Evolutionary conservation across 64 coral and sea anemone genomes (phyloP), one percentile per base, ranked within the genome.

Genomic region (Trachythela sp.): DNA sequence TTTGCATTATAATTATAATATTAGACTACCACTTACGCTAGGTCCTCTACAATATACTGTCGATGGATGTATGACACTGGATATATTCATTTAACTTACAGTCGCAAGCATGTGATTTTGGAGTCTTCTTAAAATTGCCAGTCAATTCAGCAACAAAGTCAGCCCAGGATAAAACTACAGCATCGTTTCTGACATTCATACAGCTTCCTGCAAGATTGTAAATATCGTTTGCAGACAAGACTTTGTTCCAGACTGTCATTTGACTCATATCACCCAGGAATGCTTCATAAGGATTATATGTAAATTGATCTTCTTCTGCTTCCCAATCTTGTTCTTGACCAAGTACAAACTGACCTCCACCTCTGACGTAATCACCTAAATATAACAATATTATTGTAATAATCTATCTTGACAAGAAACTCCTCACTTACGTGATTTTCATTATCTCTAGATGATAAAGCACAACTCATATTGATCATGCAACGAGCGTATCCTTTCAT

Each of bases 221-320:
- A 30, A 95, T 87, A 3, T 93, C 91, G 6, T 95, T 84, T 15
- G 86, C 67, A 8, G 91, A 49, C 14, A 99, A 91, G 2, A 89
- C 89, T 40, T 85, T 92, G 52, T 95, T 86, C 93, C 93, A 99
- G 1, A 99, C 59, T 45, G 94, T 99, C 84, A 99, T 84, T 39
- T 99, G 96, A 84, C 96, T 99, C 20, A 99, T 90, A 54, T 99
- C 96, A 30, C 96, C 96, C 40, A 51, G 91, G 87, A 99, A 99
- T 0, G 96, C 96, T 40, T 99, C 93, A 33, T 93, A 94, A 54
- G 96, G 93, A 88, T 87, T 99, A 76, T 94, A 99, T 18, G 75
- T 37, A 30, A 80, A 80, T 37, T 39, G 26, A 18, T 20, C 32
- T 2, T 91, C 94, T 58, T 90, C 96, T 3, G 93, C 93, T 9